Conservation (phyloP, 2,888 invertebrate species). For the Hirtodrosophila histrioides region DNA sequence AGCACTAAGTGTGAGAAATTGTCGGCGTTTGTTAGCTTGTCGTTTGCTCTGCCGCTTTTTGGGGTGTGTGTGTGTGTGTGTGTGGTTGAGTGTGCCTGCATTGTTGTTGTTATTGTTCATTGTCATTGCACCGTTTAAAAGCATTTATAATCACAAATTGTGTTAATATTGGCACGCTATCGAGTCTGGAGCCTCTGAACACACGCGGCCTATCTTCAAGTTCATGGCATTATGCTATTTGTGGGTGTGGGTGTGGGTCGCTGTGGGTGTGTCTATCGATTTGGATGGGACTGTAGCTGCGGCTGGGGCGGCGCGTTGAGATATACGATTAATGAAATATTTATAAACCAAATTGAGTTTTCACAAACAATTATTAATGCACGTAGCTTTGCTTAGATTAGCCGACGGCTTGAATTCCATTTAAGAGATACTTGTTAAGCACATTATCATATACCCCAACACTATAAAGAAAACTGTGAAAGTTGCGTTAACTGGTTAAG, state of each 20-base stretch:
- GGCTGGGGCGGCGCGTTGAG: constrained; percentile 31
- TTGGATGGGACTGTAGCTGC: background rate
- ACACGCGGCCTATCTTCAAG: constrained; percentile 60
- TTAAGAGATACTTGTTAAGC: constrained; percentile 25
- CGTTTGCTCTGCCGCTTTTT: constrained; percentile 19
- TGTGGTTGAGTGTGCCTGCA: constrained; percentile 32
- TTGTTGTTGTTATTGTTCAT: constrained; percentile 67
- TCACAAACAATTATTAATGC: constrained; percentile 67
- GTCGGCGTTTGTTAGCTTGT: constrained; percentile 67
- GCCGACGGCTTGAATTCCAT: constrained; percentile 59
- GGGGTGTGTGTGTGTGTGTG: constrained; percentile 30
- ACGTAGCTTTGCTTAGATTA: constrained; percentile 37
- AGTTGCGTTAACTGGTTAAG: constrained; percentile 24
- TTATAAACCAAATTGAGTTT: constrained; percentile 76
- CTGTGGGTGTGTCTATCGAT: constrained; percentile 39
- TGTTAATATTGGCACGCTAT: constrained; percentile 80
- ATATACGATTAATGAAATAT: constrained; percentile 71
- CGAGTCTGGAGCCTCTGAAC: constrained; percentile 47
- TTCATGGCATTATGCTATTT: constrained; percentile 55
- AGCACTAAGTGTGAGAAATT: constrained; percentile 75
- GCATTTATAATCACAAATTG: constrained; percentile 79
- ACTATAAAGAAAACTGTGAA: constrained; percentile 25
- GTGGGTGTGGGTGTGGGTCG: constrained; percentile 36
- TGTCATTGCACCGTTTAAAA: constrained; percentile 77
- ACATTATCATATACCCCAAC: constrained; percentile 29